Percentiles rank a stretch among this genome's conserved stretches.
phyloP scores from a whole-genome alignment of 2,888 invertebrate genomes.

The Dione juno region DNA sequence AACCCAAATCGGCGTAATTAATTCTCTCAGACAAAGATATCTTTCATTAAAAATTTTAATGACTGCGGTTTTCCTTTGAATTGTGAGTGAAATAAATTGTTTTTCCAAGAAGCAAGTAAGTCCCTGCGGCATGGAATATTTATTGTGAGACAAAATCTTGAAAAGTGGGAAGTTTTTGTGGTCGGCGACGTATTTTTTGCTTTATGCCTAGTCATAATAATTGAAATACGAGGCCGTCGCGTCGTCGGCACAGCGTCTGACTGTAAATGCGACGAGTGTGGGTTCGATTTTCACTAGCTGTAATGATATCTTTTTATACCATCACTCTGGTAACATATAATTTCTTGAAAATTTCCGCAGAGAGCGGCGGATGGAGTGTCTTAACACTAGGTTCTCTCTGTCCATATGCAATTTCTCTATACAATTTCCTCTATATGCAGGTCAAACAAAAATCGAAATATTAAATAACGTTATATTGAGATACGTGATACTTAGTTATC shows the following conservation, averaged over 20 bases:
- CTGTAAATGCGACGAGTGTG: too few species aligned
- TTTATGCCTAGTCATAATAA: neutral
- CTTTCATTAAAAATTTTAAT: conserved; percentile 18
- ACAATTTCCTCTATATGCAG: too few species aligned
- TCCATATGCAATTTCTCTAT: too few species aligned
- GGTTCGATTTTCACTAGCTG: too few species aligned
- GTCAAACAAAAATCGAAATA: too few species aligned
- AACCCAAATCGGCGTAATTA: conserved; percentile 18
- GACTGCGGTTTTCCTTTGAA: conserved; percentile 27
- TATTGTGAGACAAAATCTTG: neutral
- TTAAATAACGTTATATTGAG: neutral
- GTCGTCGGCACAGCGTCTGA: too few species aligned
- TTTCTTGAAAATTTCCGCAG: too few species aligned
- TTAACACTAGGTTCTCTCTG: too few species aligned
- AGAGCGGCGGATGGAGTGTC: too few species aligned
- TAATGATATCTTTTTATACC: too few species aligned
- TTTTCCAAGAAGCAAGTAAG: conserved; percentile 20
- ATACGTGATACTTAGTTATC: neutral
- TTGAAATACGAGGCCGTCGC: neutral
- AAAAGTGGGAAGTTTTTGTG: conserved; percentile 5
- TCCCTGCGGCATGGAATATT: conserved; percentile 10
- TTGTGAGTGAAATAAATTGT: conserved; percentile 10
- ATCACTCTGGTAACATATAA: too few species aligned
- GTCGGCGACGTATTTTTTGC: neutral
- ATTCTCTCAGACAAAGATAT: conserved; percentile 11